Evolutionary conservation across 2,888 invertebrate genomes (phyloP).

Genomic region (Rhamphomyia laevipes): DNA sequence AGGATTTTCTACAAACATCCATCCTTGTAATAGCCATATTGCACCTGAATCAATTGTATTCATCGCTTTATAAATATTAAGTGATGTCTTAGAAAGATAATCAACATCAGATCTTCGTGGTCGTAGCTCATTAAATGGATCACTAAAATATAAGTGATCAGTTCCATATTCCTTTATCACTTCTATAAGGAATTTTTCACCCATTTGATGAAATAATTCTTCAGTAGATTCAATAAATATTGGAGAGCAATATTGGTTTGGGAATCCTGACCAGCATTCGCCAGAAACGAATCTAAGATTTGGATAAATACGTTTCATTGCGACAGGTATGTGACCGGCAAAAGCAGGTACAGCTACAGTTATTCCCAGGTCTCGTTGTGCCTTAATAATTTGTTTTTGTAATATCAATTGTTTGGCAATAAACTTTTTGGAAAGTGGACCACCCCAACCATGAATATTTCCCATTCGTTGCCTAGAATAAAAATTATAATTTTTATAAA

Average conservation of each 20-base stretch:
- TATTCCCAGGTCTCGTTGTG: slow-evolving; percentile 76
- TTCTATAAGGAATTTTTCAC: slow-evolving; percentile 56
- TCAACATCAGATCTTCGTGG: slow-evolving; percentile 49
- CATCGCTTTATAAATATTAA: slow-evolving; percentile 60
- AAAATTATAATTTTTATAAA: slow-evolving; percentile 22
- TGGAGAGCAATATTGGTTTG: slow-evolving; percentile 63
- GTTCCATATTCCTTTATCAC: slow-evolving; percentile 60
- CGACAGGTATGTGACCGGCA: slow-evolving; percentile 77
- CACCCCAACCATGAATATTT: slow-evolving; percentile 83
- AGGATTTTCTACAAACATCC: slow-evolving; percentile 63
- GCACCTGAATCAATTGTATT: slow-evolving; percentile 57
- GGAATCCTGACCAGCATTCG: slow-evolving; percentile 64
- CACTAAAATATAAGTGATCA: slow-evolving; percentile 76
- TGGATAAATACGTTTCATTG: slow-evolving; percentile 59
- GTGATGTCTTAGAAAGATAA: slow-evolving; percentile 54
- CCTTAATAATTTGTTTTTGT: slow-evolving; percentile 58
- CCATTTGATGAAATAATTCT: slow-evolving; percentile 60
- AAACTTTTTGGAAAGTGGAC: slow-evolving; percentile 65
- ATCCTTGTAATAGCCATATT: slow-evolving; percentile 83
- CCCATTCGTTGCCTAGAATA: slow-evolving; percentile 67
- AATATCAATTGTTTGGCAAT: slow-evolving; percentile 53
- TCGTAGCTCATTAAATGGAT: slow-evolving; percentile 86
- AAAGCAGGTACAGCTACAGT: slow-evolving; percentile 80
- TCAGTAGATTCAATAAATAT: slow-evolving; percentile 70
- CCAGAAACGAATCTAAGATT: slow-evolving; percentile 52